Evolutionary conservation across 2,888 invertebrate genomes (phyloP).

Genomic region (Lithophane socia): DNA sequence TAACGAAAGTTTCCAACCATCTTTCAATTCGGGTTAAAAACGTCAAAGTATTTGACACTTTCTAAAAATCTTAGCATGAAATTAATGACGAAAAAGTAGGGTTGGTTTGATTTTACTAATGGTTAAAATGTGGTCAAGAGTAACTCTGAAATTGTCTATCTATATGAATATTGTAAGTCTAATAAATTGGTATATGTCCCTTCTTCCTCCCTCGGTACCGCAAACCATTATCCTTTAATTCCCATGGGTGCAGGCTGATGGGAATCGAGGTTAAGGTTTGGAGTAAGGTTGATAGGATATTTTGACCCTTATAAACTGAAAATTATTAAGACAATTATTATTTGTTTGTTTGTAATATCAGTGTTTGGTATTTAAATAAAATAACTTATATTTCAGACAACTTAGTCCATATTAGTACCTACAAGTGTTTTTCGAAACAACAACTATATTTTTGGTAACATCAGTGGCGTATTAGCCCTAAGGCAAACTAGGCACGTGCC

Average conservation of each 20-base stretch:
- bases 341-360: neutral
- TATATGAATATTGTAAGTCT: conserved; percentile 16
- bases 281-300: conserved; percentile 27
- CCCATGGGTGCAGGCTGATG: conserved; percentile 32
- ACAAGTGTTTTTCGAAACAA: too few species aligned
- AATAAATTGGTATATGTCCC: conserved; percentile 49
- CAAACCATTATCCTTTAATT: conserved; percentile 58
- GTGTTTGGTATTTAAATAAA: neutral
- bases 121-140: conserved; percentile 12
- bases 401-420: too few species aligned
- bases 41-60: conserved; percentile 35
- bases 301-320: conserved; percentile 45
- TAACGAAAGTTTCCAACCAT: conserved; percentile 18
- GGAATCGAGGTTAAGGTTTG: conserved; percentile 28
- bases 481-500: too few species aligned
- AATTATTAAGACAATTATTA: conserved; percentile 37
- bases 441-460: too few species aligned
- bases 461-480: too few species aligned
- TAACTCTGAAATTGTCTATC: conserved; percentile 11
- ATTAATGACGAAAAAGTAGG: conserved; percentile 17
- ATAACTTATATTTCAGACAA: too few species aligned
- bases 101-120: conserved; percentile 27
- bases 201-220: conserved; percentile 27
- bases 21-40: conserved; percentile 21
- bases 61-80: conserved; percentile 29